Base-by-base conservation (phyloP, 2,113 vertebrate species). In the Nothocercus nigrocapillus region DNA sequence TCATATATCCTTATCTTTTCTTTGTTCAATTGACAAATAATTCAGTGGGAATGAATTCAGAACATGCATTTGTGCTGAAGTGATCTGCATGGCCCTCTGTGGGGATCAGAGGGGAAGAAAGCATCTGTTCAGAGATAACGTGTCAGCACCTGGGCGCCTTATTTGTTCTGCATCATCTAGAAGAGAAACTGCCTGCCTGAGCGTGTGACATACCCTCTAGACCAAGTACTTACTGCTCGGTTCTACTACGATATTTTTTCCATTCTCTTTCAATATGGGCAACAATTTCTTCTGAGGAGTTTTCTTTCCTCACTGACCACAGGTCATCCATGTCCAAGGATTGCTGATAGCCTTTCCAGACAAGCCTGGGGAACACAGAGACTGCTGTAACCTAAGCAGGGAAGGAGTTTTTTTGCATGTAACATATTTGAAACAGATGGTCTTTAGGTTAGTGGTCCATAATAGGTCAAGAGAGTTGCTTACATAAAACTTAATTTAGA, bases 251-350 rank as follows among this genome's bases (percentile, higher is more conserved):
- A 63, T 8, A 68, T 32, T 96, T 97, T 3, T 89, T 97, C 99
- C 99, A 99, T 34, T 98, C 98, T 68, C 97, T 96, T 63, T 99
- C 97, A 54, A 99, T 96, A 80, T 96, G 98, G 32, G 98, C 97
- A 72, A 99, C 98, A 13, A 99, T 98, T 93, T 98, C 98, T 59
- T 98, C 94, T 2, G 99, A 99, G 4, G 97, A 98, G 91, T 99
- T 98, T 59, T 99, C 98, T 51, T 96, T 96, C n/a, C 98, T 98
- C 63, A 99, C 97, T 1, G 98, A 97, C 99, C 99, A 99, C 82
- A 99, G 95, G 94, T 99, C 98, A 72, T 98, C 96, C 32, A 97
- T 69, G 30, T 85, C 94, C 95, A 99, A 85, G 1, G 98, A 96
- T 27, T 94, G 97, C 59, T 95, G 97, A 96, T 98, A 99, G 76